These are phyloP conservation scores for Butorides virescens DNA, from an alignment of 2,113 vertebrate species.

Conservation along the genomic window DNA sequence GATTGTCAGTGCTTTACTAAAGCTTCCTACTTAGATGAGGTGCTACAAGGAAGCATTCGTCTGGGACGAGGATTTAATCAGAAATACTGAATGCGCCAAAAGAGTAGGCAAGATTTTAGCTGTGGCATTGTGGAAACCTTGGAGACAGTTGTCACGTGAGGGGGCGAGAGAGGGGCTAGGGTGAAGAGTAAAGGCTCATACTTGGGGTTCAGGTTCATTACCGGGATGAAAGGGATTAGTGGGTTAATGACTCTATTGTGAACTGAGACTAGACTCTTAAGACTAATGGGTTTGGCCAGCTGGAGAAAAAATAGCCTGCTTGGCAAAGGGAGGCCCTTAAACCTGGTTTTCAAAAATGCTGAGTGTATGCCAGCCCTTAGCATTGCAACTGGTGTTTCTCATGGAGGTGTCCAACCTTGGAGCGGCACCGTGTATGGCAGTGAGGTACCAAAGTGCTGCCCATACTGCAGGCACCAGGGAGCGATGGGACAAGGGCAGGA, in stretches of 20 bases:
- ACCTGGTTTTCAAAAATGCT: neutral
- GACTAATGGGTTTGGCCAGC: neutral
- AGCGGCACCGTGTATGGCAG: fast-evolving
- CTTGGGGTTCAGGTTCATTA: neutral
- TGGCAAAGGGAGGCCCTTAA: neutral
- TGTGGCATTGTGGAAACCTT: neutral
- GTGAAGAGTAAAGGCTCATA: neutral
- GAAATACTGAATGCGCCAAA: neutral
- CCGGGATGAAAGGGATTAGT: neutral
- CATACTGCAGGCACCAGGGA: neutral
- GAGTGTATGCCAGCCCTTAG: neutral
- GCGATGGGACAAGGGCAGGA: fast-evolving
- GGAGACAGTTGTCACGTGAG: neutral
- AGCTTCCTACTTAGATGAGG: neutral
- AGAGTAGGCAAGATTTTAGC: neutral
- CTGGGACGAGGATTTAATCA: neutral
- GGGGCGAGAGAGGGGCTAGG: neutral
- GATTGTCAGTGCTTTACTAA: neutral
- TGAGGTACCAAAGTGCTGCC: neutral
- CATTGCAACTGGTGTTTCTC: neutral
- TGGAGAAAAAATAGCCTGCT: neutral
- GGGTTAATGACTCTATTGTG: neutral
- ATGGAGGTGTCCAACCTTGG: neutral
- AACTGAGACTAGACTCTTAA: neutral
- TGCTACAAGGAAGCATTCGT: neutral